A percentile compares a stretch with the other conserved stretches of the same genome.
These are phyloP conservation scores for Drosophila monieri DNA, from an alignment of 2,888 invertebrate species.

Conservation along the genomic window DNA sequence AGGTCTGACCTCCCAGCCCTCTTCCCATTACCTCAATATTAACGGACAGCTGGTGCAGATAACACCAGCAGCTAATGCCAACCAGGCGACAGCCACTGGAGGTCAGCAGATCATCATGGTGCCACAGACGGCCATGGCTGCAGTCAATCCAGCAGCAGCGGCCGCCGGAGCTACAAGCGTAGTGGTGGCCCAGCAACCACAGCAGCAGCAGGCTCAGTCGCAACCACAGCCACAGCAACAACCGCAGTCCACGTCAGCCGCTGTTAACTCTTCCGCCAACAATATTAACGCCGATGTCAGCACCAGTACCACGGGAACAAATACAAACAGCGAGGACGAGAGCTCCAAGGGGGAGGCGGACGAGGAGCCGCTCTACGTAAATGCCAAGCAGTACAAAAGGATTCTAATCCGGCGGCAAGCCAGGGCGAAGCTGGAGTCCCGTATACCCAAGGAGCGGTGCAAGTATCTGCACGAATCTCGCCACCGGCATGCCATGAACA, in stretches of 20 bases:
- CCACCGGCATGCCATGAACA: slow-evolving; percentile 98
- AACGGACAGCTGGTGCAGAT: slow-evolving; percentile 84
- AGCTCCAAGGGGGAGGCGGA: slow-evolving; percentile 85
- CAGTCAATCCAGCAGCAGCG: slow-evolving; percentile 63
- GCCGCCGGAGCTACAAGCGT: slow-evolving; percentile 29
- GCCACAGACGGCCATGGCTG: slow-evolving; percentile 69
- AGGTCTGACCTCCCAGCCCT: slow-evolving; percentile 66
- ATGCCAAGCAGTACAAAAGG: slow-evolving; percentile 98
- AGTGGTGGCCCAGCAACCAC: slow-evolving; percentile 30
- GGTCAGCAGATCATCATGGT: slow-evolving; percentile 81
- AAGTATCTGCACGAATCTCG: slow-evolving; percentile 99
- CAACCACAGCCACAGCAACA: slow-evolving; percentile 32
- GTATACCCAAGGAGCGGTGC: slow-evolving; percentile 98
- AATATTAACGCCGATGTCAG: slow-evolving; percentile 58
- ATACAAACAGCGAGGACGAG: slow-evolving; percentile 74
- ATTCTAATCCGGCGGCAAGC: slow-evolving; percentile 97
- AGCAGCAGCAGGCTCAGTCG: slow-evolving; percentile 21
- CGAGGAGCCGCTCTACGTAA: slow-evolving; percentile 98
- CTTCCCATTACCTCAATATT: slow-evolving; percentile 86
- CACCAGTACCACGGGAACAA: slow-evolving; percentile 68
- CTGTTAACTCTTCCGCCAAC: slow-evolving; percentile 41
- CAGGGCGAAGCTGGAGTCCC: slow-evolving; percentile 96
- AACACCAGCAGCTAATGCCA: slow-evolving; percentile 69
- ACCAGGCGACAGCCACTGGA: slow-evolving; percentile 62
- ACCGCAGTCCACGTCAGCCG: slow-evolving; percentile 23